phyloP scores from a whole-genome alignment of 2,888 invertebrate species.

The Craniophora ligustri region DNA sequence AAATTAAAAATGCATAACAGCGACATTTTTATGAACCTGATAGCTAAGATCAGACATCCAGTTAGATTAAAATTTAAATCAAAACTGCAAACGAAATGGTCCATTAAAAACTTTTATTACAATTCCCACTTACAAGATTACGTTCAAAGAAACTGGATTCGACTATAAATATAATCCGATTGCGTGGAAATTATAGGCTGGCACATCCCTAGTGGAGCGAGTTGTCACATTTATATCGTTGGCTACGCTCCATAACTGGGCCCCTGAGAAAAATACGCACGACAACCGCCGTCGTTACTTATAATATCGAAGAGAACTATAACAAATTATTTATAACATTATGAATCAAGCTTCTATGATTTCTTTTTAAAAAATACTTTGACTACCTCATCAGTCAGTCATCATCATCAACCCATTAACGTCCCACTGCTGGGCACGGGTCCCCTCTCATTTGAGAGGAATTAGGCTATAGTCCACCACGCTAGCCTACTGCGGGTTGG shows the following conservation, averaged over 20 bases:
- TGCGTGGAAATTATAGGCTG: neutral
- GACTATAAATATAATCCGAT: neutral
- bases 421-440: too few relatives aligned
- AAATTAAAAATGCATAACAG: too few relatives aligned
- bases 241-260: constrained; percentile 51
- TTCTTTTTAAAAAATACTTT: constrained; percentile 1
- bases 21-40: too few relatives aligned
- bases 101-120: too few relatives aligned
- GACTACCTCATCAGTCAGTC: neutral
- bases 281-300: constrained; percentile 24
- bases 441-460: too few relatives aligned
- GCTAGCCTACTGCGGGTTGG: too few relatives aligned
- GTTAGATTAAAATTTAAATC: too few relatives aligned
- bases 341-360: constrained; percentile 21
- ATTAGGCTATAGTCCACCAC: too few relatives aligned
- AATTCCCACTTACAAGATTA: neutral
- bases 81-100: too few relatives aligned
- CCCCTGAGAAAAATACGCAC: constrained; percentile 50
- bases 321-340: constrained; percentile 30
- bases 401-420: too few relatives aligned
- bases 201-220: constrained; percentile 28
- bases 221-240: constrained; percentile 42
- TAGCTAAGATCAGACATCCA: too few relatives aligned
- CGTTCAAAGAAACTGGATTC: neutral
- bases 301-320: constrained; percentile 34